phyloP scores from a whole-genome alignment of 2,113 vertebrate genomes.

The Xyliphius kryptos region DNA sequence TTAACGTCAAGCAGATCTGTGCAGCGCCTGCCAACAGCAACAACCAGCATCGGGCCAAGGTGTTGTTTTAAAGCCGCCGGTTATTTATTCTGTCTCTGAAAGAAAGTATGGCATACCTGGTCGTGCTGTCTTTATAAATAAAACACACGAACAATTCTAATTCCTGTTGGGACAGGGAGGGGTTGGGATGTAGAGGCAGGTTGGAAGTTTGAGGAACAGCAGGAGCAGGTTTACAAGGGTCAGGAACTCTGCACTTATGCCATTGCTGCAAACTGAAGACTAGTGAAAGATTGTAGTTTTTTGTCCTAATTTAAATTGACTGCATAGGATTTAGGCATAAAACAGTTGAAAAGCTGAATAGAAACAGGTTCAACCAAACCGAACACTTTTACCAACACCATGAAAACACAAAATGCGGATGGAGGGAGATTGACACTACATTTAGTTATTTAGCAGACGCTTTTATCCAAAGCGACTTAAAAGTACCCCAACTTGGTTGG shows the following conservation, averaged over 20 bases:
- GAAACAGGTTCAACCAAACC: too few species aligned
- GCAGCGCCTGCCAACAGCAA: conserved; percentile 64
- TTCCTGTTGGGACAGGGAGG: conserved; percentile 53
- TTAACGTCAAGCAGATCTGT: conserved; percentile 63
- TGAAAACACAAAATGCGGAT: too few species aligned
- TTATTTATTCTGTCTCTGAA: conserved; percentile 67
- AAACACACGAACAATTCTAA: conserved; percentile 42
- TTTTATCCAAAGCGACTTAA: too few species aligned
- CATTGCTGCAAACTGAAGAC: conserved; percentile 36
- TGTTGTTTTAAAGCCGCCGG: conserved; percentile 67
- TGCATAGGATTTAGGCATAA: too few species aligned
- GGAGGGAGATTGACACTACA: too few species aligned
- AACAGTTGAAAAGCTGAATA: too few species aligned
- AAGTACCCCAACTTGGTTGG: too few species aligned
- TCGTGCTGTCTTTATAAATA: conserved; percentile 58
- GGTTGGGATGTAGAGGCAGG: conserved; percentile 27
- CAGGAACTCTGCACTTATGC: conserved; percentile 36
- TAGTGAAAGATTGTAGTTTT: too few species aligned
- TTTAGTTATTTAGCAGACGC: too few species aligned
- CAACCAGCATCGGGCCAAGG: conserved; percentile 52
- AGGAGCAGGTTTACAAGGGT: conserved; percentile 44
- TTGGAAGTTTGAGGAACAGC: conserved; percentile 22
- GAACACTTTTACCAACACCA: too few species aligned
- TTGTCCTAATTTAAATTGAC: too few species aligned
- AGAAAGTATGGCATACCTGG: conserved; percentile 66